Evolutionary conservation across 1,140 invertebrate species (phyloP), one percentile per base, ranked within the genome.

Genomic region (Cydia strobilella): DNA sequence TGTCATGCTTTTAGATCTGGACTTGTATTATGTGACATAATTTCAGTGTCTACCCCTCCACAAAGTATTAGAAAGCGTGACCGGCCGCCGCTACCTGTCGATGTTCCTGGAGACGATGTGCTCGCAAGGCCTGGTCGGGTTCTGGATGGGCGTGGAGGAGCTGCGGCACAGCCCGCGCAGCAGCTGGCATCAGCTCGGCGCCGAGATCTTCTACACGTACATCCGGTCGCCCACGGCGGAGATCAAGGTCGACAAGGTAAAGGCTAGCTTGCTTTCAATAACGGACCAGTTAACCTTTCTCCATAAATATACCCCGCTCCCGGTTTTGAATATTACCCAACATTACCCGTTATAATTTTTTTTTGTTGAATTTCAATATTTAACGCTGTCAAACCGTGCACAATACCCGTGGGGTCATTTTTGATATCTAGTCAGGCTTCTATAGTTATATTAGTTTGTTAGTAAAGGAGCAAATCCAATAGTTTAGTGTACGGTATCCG

Each of bases 131-230:
- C 90, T 98, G 35, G 94, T 97, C 6, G 95, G 97, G 0, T 98
- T 97, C 86, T 98, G 97, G 95, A 95, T 95, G 80, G 96, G 96
- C n/a, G 97, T 98, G 0, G 97, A 98, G 84, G 97, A 98, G 90
- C 92, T 98, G 74, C 94, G 96, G 76, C 93, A 94, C 69, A 95
- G 96, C 15, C 95, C 95, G 74, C 94, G 95, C 81, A 95, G 95
- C 73, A 95, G 95, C 74, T 97, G 96, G 94, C 97, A 98, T 91
- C 97, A 98, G 79, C 89, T 98, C n/a, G 97, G 96, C 13, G 96
- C 96, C 39, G 97, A 98, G 86, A 97, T 98, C 79, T 98, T 97
- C 92, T 97, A 98, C 82, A 97, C 96, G 13, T 98, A 97, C 82
- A 96, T 98, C 75, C 94, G 96, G 76, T 96, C 96, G 65, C 95